phyloP scores from a whole-genome alignment of 2,113 vertebrate genomes.

The Nerophis ophidion region DNA sequence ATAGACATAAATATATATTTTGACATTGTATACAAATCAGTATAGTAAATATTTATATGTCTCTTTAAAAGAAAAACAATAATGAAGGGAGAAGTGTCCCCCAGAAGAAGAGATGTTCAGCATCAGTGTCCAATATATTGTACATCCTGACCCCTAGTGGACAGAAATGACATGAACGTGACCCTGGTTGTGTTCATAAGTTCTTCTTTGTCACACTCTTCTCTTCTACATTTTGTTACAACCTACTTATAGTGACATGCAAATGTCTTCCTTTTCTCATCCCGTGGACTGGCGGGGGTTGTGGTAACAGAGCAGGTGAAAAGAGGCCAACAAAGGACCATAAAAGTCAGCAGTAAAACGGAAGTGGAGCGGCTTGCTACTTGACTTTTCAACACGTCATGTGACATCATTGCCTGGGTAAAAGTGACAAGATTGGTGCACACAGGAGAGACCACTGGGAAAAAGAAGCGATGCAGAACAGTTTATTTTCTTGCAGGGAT shows the following conservation, averaged over 20 bases:
- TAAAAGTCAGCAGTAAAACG: slow-evolving; percentile 28
- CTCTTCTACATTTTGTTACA: too few relatives aligned
- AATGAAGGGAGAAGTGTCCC: too few relatives aligned
- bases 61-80: too few relatives aligned
- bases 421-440: slow-evolving; percentile 14
- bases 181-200: background rate
- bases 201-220: too few relatives aligned
- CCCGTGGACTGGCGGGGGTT: background rate
- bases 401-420: too few relatives aligned
- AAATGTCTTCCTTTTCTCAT: background rate
- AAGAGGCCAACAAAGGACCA: slow-evolving; percentile 49
- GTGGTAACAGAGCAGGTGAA: slow-evolving; percentile 18
- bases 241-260: too few relatives aligned
- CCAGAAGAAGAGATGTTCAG: too few relatives aligned
- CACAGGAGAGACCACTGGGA: background rate
- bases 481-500: slow-evolving; percentile 59
- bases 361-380: background rate
- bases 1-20: too few relatives aligned
- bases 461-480: slow-evolving; percentile 36
- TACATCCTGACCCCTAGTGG: slow-evolving; percentile 60
- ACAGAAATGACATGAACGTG: slow-evolving; percentile 1
- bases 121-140: slow-evolving; percentile 17
- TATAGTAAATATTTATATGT: too few relatives aligned
- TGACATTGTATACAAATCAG: too few relatives aligned
- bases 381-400: background rate